These are phyloP conservation scores for Chymomyza fuscimana DNA, from an alignment of 2,888 invertebrate species.

Conservation along the genomic window DNA sequence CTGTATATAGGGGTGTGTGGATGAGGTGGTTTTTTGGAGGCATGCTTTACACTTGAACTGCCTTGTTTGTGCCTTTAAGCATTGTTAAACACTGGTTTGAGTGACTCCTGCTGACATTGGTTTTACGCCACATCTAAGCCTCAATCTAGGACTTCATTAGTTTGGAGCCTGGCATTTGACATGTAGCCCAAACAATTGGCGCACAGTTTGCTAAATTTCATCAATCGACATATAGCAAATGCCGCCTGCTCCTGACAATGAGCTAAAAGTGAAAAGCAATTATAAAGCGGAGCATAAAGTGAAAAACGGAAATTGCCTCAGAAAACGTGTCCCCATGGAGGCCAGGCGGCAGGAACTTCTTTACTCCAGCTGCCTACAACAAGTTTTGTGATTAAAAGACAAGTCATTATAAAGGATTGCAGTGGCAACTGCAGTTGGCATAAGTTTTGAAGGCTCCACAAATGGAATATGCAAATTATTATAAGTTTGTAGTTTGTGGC, in stretches of 20 bases:
- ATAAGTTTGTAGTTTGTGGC: slow-evolving; percentile 35
- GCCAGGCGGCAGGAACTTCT: not conserved
- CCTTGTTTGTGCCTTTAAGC: not conserved
- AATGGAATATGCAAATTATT: slow-evolving; percentile 47
- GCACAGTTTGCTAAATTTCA: slow-evolving; percentile 49
- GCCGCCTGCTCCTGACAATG: slow-evolving; percentile 35
- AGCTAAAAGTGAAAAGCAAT: slow-evolving; percentile 48
- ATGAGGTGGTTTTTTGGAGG: not conserved
- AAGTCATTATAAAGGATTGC: not conserved
- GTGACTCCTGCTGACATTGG: not conserved
- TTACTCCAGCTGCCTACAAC: not conserved
- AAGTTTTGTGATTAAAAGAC: not conserved
- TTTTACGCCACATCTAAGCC: not conserved
- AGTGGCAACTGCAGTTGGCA: slow-evolving; percentile 40
- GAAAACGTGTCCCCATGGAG: slow-evolving; percentile 15
- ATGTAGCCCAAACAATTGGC: slow-evolving; percentile 6
- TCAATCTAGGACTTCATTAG: not conserved
- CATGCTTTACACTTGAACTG: slow-evolving; percentile 6
- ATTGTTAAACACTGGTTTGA: not conserved
- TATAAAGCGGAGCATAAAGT: slow-evolving; percentile 49
- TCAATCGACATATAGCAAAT: slow-evolving; percentile 6
- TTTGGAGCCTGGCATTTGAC: not conserved
- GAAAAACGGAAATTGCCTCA: slow-evolving; percentile 52
- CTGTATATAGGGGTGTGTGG: not conserved
- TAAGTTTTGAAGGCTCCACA: slow-evolving; percentile 28